Base-by-base conservation (phyloP, 2,113 vertebrate genomes). In the Paedocypris sp. region DNA sequence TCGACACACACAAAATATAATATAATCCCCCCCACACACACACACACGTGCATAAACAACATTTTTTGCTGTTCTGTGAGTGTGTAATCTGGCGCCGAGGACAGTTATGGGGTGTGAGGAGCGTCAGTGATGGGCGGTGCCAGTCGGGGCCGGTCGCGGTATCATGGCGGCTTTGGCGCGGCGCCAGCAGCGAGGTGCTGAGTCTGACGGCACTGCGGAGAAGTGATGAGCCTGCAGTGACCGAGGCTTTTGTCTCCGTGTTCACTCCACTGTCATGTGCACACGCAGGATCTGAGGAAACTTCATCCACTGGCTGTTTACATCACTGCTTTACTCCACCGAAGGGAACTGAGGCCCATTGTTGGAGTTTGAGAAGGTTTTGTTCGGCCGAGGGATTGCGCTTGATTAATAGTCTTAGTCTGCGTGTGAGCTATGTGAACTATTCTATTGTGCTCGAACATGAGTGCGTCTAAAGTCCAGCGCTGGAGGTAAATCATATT, bases 171-270 rank as follows among this genome's bases (percentile, higher is more conserved):
- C 3, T 28, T 6, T 58, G 60, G 66, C 51, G 23, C 25, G 4
- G 25, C 7, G 69, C 70, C 71, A 70, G 52, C 52, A 31, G 33
- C 33, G 45, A 66, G 71, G 71, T 70, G 61, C 32, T 23, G 53
- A 71, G 67, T 62, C 35, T 43, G 68, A 64, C 62, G 66, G 32
- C 56, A 16, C 45, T 64, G 47, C 56, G 47, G 49, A 54, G 41
- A 23, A 54, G 48, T 51, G 53, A 29, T 41, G 41, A 48, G 33
- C 43, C 10, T 33, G 18, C 42, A 25, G 13, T 18, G 46, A 23
- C 28, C 11, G 20, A 20, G 20, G 2, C 8, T 20, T 25, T 8
- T 45, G 25, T 6, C 10, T 60, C 3, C 33, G 6, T 66, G 20
- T 48, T 16, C 42, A 5, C n/a, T 12, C 18, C 15, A 36, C 15